These are phyloP conservation scores for Fregata magnificens DNA, from an alignment of 2,113 vertebrate species.

Conservation along the genomic window DNA sequence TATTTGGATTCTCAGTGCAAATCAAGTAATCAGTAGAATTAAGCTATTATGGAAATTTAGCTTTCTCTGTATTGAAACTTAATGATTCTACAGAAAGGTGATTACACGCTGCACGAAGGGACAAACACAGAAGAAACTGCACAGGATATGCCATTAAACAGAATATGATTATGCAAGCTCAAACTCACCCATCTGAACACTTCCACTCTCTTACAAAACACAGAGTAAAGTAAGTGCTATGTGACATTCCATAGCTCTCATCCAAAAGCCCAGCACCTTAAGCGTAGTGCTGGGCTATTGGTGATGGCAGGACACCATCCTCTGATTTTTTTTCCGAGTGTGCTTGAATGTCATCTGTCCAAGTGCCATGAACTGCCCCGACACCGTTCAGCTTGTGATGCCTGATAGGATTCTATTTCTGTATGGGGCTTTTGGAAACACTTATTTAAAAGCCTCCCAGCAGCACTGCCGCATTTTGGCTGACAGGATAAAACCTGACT, in stretches of 20 bases:
- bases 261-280: not conserved
- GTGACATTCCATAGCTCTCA: not conserved
- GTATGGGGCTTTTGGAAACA: not conserved
- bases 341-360: not conserved
- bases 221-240: not conserved
- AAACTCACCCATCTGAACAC: not conserved
- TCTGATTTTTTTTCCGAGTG: not conserved
- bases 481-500: not conserved
- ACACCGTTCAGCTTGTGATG: fast-evolving
- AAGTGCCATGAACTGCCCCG: not conserved
- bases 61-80: not conserved
- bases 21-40: not conserved
- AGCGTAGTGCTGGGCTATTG: not conserved
- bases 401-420: not conserved
- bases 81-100: not conserved
- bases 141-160: not conserved
- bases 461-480: not conserved
- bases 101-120: not conserved
- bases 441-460: not conserved
- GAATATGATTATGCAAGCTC: not conserved
- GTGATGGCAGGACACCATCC: not conserved
- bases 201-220: not conserved
- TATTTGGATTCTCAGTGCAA: not conserved
- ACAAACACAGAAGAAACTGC: not conserved
- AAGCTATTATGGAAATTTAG: not conserved